A percentile compares a stretch with the other conserved stretches of the same genome.
Evolutionary conservation across 2,113 vertebrate genomes (phyloP).

Genomic region (Ammospiza caudacuta): DNA sequence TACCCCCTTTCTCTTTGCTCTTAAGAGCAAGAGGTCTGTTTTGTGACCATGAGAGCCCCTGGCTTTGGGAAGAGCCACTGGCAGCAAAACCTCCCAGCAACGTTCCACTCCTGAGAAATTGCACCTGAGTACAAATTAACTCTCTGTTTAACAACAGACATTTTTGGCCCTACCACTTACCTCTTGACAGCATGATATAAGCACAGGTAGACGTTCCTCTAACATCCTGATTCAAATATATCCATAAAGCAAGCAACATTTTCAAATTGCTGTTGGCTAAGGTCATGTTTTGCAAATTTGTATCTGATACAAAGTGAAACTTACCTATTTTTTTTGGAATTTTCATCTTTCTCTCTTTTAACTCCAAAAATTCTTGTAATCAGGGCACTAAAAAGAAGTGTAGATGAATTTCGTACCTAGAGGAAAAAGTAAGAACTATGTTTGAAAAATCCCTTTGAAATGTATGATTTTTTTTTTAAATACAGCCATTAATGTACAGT

Average conservation of each 20-base stretch:
- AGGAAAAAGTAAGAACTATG: conserved; percentile 10
- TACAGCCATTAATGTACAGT: neutral
- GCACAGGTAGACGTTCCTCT: conserved; percentile 13
- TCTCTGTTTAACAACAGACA: neutral
- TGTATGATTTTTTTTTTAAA: neutral
- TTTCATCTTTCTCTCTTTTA: conserved; percentile 93
- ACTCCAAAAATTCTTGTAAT: conserved; percentile 98
- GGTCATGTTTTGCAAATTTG: conserved; percentile 17
- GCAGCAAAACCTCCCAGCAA: neutral
- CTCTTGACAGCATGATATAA: conserved; percentile 13
- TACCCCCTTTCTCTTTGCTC: neutral
- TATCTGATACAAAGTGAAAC: conserved; percentile 23
- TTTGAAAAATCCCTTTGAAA: neutral
- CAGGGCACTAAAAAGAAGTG: conserved; percentile 94
- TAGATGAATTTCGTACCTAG: conserved; percentile 96
- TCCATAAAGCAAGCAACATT: conserved; percentile 38
- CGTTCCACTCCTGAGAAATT: neutral
- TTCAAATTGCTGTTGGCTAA: conserved; percentile 19
- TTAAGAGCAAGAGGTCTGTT: neutral
- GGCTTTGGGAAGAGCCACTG: neutral
- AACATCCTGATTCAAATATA: conserved; percentile 37
- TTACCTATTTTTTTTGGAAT: conserved; percentile 95
- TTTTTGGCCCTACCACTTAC: conserved; percentile 15
- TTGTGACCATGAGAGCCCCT: neutral
- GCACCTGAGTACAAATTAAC: neutral